Base-by-base conservation (phyloP, 2,888 invertebrate species). In the Azorinus chamasolen region DNA sequence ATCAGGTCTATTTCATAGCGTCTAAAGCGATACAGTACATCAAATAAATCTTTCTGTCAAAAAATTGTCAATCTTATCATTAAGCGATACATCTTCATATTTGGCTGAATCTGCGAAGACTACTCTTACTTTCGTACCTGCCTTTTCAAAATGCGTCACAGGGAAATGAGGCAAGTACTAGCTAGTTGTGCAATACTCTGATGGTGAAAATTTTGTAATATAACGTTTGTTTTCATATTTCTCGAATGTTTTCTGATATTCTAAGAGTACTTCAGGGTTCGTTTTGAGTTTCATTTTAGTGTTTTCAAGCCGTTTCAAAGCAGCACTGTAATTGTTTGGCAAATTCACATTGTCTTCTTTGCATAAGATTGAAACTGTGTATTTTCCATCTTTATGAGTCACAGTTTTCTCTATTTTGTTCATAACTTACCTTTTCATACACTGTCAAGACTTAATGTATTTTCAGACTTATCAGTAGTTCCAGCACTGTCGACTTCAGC, bases 71-170 rank as follows among this genome's bases (percentile, higher is more conserved):
- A 78, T 64, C 12, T 43, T 25, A 57, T 76, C 72, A 68, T 73
- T 77, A 8, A 83, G 43, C 20, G 59, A 71, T 14, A 69, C 5
- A 18, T 54, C 74, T 12, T 59, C 20, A 45, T 50, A 58, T 24
- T 58, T 73, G 4, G 80, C 77, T 16, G 69, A 77, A 22, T 71
- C 83, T 48, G 80, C 76, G 57, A 83, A 79, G 1, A 83, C 78
- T n/a, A 83, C 66, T 22, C 84, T 41, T n/a, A 63, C 62, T 32
- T 70, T 75, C 1, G 57, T 66, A 3, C 46, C 37, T 12, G 22
- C 48, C 43, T 57, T 66, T 24, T 66, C 48, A 5, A 18, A 24
- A n/a, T 50, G 22, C 2, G 39, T 20, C 1, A 66, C 66, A 27
- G 71, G 64, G 18, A 71, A 64, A 45, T 71, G 71, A 12, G 64